Conservation (phyloP, 2,113 vertebrate species). For the Gulo gulo region DNA sequence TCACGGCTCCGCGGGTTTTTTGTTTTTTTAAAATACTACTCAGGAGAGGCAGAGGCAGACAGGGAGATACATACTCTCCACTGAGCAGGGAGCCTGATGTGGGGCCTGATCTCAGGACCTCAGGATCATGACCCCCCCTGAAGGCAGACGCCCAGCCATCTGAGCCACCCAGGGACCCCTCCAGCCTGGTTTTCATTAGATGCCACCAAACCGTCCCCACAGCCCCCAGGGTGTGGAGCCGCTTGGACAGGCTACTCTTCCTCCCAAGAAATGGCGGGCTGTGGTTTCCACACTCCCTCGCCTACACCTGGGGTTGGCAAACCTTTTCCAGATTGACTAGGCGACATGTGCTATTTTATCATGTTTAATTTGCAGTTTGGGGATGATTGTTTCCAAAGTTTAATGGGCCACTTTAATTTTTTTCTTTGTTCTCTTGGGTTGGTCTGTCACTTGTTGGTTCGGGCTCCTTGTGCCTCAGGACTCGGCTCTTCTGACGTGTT, state of each 20-base stretch:
- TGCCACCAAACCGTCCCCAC: background rate
- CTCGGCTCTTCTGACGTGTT: background rate
- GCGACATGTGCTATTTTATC: background rate
- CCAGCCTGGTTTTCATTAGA: background rate
- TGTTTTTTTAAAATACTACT: too few relatives aligned
- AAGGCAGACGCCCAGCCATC: too few relatives aligned
- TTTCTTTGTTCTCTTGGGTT: background rate
- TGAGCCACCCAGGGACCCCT: too few relatives aligned
- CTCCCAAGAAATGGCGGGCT: background rate
- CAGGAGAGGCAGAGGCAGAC: too few relatives aligned
- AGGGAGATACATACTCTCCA: too few relatives aligned
- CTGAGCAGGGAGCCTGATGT: too few relatives aligned
- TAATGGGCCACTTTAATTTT: background rate
- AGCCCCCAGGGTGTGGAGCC: rapidly evolving
- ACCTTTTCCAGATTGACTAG: rapidly evolving
- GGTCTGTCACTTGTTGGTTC: background rate
- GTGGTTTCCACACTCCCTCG: background rate
- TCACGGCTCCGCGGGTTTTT: too few relatives aligned
- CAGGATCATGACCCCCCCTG: too few relatives aligned
- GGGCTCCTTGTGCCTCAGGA: background rate
- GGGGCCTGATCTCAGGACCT: too few relatives aligned
- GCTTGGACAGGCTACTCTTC: rapidly evolving
- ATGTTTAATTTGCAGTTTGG: background rate
- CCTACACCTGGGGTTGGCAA: background rate
- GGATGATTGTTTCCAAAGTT: background rate